A percentile compares a stretch with the other conserved stretches of the same genome.
phyloP scores from a whole-genome alignment of 2,888 invertebrate species.

The Hirtodrosophila trivittata region DNA sequence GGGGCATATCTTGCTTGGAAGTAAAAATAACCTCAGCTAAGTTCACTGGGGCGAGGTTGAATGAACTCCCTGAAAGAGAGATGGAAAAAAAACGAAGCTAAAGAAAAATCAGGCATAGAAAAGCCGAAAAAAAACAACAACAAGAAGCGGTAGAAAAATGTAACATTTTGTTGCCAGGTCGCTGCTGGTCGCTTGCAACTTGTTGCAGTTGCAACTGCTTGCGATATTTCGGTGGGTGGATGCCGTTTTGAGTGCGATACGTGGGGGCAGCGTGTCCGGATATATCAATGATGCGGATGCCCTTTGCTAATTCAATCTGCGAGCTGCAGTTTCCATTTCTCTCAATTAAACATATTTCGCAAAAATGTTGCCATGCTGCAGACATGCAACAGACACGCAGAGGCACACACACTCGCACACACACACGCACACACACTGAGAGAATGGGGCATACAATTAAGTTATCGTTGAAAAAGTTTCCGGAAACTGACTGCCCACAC shows the following conservation, averaged over 20 bases:
- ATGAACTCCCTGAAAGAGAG: slow-evolving; percentile 80
- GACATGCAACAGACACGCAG: slow-evolving; percentile 20
- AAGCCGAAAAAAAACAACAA: slow-evolving; percentile 23
- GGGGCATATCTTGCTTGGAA: slow-evolving; percentile 55
- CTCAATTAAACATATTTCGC: slow-evolving; percentile 64
- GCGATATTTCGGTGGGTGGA: neutral
- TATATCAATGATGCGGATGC: slow-evolving; percentile 67
- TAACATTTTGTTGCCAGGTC: slow-evolving; percentile 28
- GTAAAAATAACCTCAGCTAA: slow-evolving; percentile 84
- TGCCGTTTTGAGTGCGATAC: neutral
- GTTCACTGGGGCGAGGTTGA: slow-evolving; percentile 84
- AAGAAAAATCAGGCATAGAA: slow-evolving; percentile 20
- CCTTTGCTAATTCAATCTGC: slow-evolving; percentile 69
- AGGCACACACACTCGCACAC: slow-evolving; percentile 1
- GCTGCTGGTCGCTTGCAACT: slow-evolving; percentile 44
- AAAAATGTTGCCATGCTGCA: slow-evolving; percentile 27
- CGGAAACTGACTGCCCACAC: slow-evolving; percentile 76
- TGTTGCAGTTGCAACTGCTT: slow-evolving; percentile 38
- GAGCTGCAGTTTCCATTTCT: slow-evolving; percentile 59
- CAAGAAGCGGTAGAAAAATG: slow-evolving; percentile 4
- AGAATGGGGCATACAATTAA: slow-evolving; percentile 66
- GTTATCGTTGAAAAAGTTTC: slow-evolving; percentile 73
- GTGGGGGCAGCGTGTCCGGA: slow-evolving; percentile 54
- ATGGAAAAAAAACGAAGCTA: slow-evolving; percentile 24
- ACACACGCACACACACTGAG: slow-evolving; percentile 3